Base-by-base conservation (phyloP, 2,113 vertebrate genomes). In the Synodontis membranacea region DNA sequence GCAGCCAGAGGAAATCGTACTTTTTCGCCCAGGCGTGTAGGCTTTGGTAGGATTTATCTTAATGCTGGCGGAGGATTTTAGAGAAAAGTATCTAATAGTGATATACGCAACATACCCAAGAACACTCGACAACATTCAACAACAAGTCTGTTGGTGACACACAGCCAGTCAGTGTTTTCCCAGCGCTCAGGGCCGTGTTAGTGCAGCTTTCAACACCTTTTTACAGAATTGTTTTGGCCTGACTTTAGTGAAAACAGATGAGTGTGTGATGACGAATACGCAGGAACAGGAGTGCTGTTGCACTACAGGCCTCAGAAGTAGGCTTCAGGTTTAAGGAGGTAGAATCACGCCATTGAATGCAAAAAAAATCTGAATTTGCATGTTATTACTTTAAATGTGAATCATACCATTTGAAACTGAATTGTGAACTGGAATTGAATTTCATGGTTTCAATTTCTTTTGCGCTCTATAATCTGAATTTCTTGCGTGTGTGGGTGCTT, bases 1-100 rank as follows among this genome's bases (percentile, higher is more conserved):
- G 89, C 78, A 91, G 91, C 88, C 85, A 85, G 88, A 89, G 83
- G 80, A 62, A 64, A 83, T 85, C 11, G 28, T 31, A 25, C 58
- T 54, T 70, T 70, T 56, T 37, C 60, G 1, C 74, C 72, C 72
- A 82, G 74, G 56, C 46, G 46, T 66, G 58, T 42, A 62, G 37
- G 84, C 84, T 85, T 60, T 79, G 74, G 54, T 39, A 19, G 75
- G n/a, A 44, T 66, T 85, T 78, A 76, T 84, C 39, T 76, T 52
- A 58, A 76, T 44, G 52, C 28, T 76, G 68, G 28, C 82, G 37
- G 44, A 28, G 25, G 31, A 78, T 54, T 88, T 74, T 54, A 31
- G 54, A 84, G 82, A 50, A 82, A 82, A 80, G 72, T 28, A 58
- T 75, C 46, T 74, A 28, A 52, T 50, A 87, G 39, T 80, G 21